Evolutionary conservation across 2,888 invertebrate species (phyloP).

Genomic region (Dione juno): DNA sequence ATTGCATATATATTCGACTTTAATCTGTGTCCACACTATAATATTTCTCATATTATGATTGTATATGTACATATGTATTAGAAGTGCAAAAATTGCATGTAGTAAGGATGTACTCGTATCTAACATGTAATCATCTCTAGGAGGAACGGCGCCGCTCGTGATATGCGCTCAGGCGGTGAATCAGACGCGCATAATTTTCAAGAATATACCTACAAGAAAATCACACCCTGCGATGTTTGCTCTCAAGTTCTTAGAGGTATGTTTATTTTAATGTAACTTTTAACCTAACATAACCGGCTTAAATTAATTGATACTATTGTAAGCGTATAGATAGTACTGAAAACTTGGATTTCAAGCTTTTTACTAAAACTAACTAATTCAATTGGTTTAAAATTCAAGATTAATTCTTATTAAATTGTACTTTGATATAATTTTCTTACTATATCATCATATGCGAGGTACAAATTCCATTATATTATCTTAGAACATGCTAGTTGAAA

Average conservation of each 20-base stretch:
- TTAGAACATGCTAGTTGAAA: too few species aligned
- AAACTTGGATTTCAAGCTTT: too few species aligned
- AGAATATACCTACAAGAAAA: slow-evolving; percentile 97
- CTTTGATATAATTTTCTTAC: too few species aligned
- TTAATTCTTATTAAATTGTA: too few species aligned
- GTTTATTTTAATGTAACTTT: slow-evolving; percentile 11
- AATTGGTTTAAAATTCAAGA: too few species aligned
- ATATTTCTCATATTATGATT: not conserved
- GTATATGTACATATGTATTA: not conserved
- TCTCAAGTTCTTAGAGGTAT: slow-evolving; percentile 95
- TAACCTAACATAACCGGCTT: not conserved
- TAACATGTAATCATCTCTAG: slow-evolving; percentile 64
- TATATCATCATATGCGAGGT: too few species aligned
- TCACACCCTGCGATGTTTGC: slow-evolving; percentile 96
- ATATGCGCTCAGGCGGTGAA: slow-evolving; percentile 84
- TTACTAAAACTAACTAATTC: too few species aligned
- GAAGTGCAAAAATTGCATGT: slow-evolving; percentile 4
- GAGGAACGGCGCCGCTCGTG: slow-evolving; percentile 89
- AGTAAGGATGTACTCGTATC: not conserved
- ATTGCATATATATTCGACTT: not conserved
- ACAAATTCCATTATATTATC: too few species aligned
- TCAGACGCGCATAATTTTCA: slow-evolving; percentile 93
- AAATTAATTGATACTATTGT: not conserved
- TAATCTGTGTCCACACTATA: not conserved
- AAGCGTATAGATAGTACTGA: not conserved